These are phyloP conservation scores for Spatula versicolor DNA, from an alignment of 2,797 vertebrate genomes.

Conservation along the genomic window DNA sequence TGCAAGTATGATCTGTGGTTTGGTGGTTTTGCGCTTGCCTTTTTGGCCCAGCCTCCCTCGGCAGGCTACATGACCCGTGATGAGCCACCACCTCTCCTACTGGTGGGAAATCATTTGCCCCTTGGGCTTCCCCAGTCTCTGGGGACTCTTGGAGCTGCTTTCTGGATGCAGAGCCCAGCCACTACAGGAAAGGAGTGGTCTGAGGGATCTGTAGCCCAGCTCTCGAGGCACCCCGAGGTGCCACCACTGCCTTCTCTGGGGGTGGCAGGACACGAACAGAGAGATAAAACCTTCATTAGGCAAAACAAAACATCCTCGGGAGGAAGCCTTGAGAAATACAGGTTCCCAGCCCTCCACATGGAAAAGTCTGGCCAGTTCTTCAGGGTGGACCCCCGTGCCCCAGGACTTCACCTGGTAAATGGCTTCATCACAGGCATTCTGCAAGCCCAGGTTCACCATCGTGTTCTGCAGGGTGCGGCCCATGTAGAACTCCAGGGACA, in stretches of 20 bases:
- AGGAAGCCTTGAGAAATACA: neutral
- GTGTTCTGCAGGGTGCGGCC: slow-evolving; percentile 98
- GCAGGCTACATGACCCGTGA: neutral
- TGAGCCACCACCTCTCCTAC: neutral
- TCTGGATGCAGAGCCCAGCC: neutral
- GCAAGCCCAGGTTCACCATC: slow-evolving; percentile 97
- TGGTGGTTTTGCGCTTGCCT: neutral
- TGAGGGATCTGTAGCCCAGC: neutral
- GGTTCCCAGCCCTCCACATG: fast-evolving
- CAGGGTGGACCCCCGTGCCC: fast-evolving
- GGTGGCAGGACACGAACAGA: neutral
- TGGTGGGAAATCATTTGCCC: neutral
- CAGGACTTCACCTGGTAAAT: slow-evolving; percentile 88
- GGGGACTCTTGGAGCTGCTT: neutral
- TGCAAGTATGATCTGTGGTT: neutral
- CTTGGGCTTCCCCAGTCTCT: neutral
- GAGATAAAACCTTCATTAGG: neutral
- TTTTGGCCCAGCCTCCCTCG: neutral
- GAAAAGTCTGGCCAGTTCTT: neutral
- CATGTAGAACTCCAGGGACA: slow-evolving; percentile 99
- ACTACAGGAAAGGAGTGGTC: neutral
- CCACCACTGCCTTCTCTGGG: fast-evolving
- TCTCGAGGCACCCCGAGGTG: neutral
- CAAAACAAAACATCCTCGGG: neutral
- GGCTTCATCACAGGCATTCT: slow-evolving; percentile 95